Conservation (phyloP, 2,888 invertebrate species). For the Vannuccia rotundouncinata region DNA sequence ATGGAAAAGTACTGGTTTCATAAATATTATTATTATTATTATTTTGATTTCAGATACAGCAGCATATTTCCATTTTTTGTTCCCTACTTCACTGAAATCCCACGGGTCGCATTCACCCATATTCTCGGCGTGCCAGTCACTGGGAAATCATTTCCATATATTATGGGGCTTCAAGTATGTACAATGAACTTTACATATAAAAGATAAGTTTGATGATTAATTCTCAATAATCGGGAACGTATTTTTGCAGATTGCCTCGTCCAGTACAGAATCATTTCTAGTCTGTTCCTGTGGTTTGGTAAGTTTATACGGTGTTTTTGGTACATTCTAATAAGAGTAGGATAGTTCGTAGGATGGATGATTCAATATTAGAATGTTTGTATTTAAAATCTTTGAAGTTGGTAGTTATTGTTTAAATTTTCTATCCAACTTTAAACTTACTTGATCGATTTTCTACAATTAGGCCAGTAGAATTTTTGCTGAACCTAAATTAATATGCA, state of each 20-base stretch:
- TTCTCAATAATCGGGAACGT: not conserved
- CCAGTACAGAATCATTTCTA: slow-evolving; percentile 54
- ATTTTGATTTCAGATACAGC: slow-evolving; percentile 28
- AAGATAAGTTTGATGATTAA: too few relatives aligned
- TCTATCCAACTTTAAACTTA: too few relatives aligned
- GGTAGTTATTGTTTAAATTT: too few relatives aligned
- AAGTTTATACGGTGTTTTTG: slow-evolving; percentile 43
- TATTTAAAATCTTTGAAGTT: too few relatives aligned
- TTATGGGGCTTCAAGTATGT: slow-evolving; percentile 59
- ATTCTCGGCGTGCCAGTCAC: slow-evolving; percentile 60
- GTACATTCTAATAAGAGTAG: not conserved
- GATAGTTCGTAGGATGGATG: too few relatives aligned
- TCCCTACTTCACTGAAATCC: slow-evolving; percentile 59
- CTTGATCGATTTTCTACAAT: too few relatives aligned
- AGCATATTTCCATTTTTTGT: slow-evolving; percentile 37
- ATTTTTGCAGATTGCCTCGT: slow-evolving; percentile 45
- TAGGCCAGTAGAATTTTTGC: not conserved
- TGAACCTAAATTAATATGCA: not conserved
- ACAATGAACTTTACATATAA: not conserved
- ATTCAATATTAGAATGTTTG: too few relatives aligned
- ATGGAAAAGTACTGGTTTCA: not conserved
- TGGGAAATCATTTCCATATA: slow-evolving; percentile 60
- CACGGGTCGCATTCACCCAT: slow-evolving; percentile 57
- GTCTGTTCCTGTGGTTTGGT: slow-evolving; percentile 58
- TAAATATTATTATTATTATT: not conserved